Percentiles rank a stretch among this genome's conserved stretches.
phyloP scores from a whole-genome alignment of 2,888 invertebrate genomes.

The Lasioglossum figueresi region DNA sequence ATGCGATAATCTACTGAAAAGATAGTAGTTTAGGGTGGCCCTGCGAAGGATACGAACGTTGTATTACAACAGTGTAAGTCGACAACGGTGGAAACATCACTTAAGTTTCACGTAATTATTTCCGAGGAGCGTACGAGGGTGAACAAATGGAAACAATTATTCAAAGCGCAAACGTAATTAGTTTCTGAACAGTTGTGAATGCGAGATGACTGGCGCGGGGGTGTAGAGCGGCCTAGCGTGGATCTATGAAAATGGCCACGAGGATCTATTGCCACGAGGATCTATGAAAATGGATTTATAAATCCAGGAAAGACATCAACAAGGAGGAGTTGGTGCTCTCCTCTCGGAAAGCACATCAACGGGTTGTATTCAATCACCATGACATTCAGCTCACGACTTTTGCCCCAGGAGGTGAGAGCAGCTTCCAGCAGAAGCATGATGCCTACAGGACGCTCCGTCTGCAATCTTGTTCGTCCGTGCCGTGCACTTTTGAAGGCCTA shows the following conservation, averaged over 20 bases:
- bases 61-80: background rate
- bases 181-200: background rate
- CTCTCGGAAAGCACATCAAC: slow-evolving; percentile 66
- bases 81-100: background rate
- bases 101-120: background rate
- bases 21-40: too few species aligned
- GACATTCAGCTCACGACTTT: slow-evolving; percentile 80
- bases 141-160: background rate
- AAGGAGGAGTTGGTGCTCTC: slow-evolving; percentile 35
- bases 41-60: too few species aligned
- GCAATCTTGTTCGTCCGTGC: slow-evolving; percentile 69
- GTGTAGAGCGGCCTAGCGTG: background rate
- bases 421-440: slow-evolving; percentile 72
- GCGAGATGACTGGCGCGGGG: background rate
- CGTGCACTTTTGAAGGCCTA: slow-evolving; percentile 57
- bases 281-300: slow-evolving; percentile 28
- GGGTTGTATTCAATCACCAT: slow-evolving; percentile 78
- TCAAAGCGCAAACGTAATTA: slow-evolving; percentile 14
- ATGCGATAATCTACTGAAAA: too few species aligned
- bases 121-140: background rate
- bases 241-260: too few species aligned
- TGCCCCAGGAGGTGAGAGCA: slow-evolving; percentile 82
- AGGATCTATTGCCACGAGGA: background rate
- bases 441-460: slow-evolving; percentile 64
- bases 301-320: slow-evolving; percentile 52